A percentile compares a stretch with the other conserved stretches of the same genome.
Conservation (phyloP, 2,797 vertebrate species). For the Cryptoblepharus egeriae region DNA sequence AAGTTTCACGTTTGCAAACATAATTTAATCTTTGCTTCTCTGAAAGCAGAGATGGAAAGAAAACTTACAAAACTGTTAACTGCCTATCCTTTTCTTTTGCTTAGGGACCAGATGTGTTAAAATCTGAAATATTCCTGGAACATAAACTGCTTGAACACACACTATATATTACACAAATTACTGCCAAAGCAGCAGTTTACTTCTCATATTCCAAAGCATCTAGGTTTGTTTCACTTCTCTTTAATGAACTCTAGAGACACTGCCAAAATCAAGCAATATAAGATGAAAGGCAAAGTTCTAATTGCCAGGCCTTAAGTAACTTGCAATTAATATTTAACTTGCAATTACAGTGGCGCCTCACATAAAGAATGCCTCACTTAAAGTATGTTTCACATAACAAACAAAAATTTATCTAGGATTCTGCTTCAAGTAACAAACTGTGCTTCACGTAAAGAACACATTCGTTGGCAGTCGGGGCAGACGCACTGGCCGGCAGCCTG, state of each 20-base stretch:
- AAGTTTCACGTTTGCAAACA: background rate
- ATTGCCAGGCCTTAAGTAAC: background rate
- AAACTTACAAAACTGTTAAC: background rate
- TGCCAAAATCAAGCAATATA: background rate
- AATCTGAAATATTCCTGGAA: background rate
- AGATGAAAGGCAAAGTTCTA: background rate
- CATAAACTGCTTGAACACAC: background rate
- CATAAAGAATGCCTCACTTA: no score
- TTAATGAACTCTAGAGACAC: background rate
- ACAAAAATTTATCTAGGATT: no score
- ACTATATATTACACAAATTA: background rate
- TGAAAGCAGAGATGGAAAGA: background rate
- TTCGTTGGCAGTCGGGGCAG: no score
- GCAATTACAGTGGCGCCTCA: no score
- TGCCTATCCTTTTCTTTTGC: background rate
- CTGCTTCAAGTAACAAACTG: no score
- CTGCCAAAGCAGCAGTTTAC: background rate
- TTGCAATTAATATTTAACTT: no score
- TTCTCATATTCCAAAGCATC: background rate
- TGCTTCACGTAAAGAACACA: no score
- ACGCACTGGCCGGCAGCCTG: no score
- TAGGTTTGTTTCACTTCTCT: background rate
- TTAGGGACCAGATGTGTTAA: background rate
- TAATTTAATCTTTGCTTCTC: background rate
- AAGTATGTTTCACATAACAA: no score